A percentile compares a stretch with the other conserved stretches of the same genome.
These are phyloP conservation scores for Ophioderma brevispina DNA, from an alignment of 35 echinoderm and acorn worm species.

Conservation along the genomic window DNA sequence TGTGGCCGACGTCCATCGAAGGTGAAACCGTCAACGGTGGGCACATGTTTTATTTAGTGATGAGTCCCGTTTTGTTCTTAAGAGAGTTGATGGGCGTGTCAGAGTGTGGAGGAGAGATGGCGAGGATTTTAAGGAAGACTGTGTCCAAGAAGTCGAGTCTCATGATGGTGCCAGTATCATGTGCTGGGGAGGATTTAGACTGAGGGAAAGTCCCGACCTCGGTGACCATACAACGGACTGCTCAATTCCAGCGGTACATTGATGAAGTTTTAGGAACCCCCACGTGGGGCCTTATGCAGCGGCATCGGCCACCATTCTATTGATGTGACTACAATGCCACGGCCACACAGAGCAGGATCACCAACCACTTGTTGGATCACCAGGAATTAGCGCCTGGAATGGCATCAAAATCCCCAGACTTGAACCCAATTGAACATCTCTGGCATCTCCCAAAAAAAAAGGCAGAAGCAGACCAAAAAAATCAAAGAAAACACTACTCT, in stretches of 20 bases:
- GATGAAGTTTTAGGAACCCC: not conserved
- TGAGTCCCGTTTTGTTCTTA: not conserved
- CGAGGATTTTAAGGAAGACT: not conserved
- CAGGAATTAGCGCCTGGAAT: not conserved
- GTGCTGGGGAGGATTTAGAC: not conserved
- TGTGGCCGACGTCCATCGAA: not conserved
- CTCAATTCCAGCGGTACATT: not conserved
- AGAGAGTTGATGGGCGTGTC: not conserved
- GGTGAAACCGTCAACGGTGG: not conserved
- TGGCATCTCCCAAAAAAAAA: not conserved
- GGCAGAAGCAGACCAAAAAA: not conserved
- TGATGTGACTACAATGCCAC: not conserved
- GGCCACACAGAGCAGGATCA: not conserved
- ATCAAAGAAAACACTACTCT: not conserved
- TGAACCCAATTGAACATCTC: not conserved
- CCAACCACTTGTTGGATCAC: not conserved
- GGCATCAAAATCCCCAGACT: not conserved
- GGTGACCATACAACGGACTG: not conserved
- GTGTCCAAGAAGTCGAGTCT: not conserved
- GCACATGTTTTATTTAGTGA: not conserved
- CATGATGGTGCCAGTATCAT: not conserved
- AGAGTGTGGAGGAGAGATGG: not conserved
- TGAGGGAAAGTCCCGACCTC: not conserved
- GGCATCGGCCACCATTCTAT: not conserved
- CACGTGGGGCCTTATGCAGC: not conserved